phyloP scores from a whole-genome alignment of 1,140 invertebrate species.

The Magallana gigas region DNA sequence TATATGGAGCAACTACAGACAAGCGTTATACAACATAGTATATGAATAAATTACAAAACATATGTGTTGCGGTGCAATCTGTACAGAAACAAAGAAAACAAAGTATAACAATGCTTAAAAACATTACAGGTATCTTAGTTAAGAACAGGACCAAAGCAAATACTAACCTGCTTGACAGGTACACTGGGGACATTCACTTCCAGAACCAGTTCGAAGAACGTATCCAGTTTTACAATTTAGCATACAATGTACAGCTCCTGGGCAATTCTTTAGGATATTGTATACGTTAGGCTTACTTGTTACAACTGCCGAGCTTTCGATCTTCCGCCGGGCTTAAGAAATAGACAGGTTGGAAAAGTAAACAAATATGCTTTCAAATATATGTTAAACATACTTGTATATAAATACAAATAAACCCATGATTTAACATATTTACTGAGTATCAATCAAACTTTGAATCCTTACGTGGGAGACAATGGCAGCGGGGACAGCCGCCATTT shows the following conservation, averaged over 20 bases:
- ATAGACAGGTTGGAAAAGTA: background rate
- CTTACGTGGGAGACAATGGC: conserved; percentile 55
- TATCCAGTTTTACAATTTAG: conserved; percentile 48
- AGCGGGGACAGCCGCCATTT: conserved; percentile 32
- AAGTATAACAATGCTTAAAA: background rate
- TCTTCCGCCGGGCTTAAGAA: background rate
- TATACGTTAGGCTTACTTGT: conserved; percentile 42
- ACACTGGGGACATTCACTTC: conserved; percentile 37
- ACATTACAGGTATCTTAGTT: background rate
- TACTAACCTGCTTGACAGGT: conserved; percentile 46
- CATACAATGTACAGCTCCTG: conserved; percentile 54
- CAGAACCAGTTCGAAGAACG: conserved; percentile 11
- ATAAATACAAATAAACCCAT: background rate
- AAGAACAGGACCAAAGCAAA: no score
- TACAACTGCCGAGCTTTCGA: background rate
- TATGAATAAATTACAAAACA: no score
- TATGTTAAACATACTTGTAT: no score
- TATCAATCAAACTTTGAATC: background rate
- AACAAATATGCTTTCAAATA: background rate
- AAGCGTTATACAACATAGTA: no score
- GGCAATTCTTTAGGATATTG: conserved; percentile 46
- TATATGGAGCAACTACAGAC: no score
- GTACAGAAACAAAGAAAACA: background rate
- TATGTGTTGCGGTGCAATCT: background rate
- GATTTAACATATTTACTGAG: background rate